Evolutionary conservation across 2,797 vertebrate genomes (phyloP), one percentile per base, ranked within the genome.

Genomic region (Antrozous pallidus): DNA sequence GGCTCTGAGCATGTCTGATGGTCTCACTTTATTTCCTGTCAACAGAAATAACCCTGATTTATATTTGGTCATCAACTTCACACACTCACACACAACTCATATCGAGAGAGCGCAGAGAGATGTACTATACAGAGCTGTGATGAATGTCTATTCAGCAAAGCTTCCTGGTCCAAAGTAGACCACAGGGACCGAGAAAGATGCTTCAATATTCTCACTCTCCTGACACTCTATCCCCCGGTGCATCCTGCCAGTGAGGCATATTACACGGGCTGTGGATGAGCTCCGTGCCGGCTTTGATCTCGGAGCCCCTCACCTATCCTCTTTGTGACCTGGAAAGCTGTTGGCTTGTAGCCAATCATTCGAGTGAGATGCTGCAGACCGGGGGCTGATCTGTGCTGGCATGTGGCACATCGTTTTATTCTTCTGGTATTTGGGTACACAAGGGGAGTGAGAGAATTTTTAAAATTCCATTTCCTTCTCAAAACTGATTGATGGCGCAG

Each of bases 21-120:
- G 94, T 51, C 91, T 91, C 74, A 93, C 95, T 94, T 96, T 95
- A 95, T 95, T 97, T 97, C 95, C 94, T 96, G 94, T 96, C 96
- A 88, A 94, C 94, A 96, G 96, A 95, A 96, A 96, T 96, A 97
- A 93, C 85, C 95, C 80, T 96, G 93, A 96, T 97, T 97, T 97
- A 97, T 92, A 88, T 40, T 49, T 67, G 88, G 61, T 81, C 85
- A 51, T 94, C 90, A 80, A 12, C 81, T 83, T 97, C 79, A 74
- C 82, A 93, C 94, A 78, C 90, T 80, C 78, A 42, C 36, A 26
- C 17, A 70, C 69, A 58, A 13, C 61, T 82, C 93, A 56, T 20
- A 26, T 38, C 13, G 81, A 90, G 90, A 75, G 58, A 31, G 26
- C 81, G 20, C 51, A 28, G 90, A 70, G 65, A 80, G 79, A 28